Base-by-base conservation (phyloP, 2,888 invertebrate species). In the Palloptera scutellata region DNA sequence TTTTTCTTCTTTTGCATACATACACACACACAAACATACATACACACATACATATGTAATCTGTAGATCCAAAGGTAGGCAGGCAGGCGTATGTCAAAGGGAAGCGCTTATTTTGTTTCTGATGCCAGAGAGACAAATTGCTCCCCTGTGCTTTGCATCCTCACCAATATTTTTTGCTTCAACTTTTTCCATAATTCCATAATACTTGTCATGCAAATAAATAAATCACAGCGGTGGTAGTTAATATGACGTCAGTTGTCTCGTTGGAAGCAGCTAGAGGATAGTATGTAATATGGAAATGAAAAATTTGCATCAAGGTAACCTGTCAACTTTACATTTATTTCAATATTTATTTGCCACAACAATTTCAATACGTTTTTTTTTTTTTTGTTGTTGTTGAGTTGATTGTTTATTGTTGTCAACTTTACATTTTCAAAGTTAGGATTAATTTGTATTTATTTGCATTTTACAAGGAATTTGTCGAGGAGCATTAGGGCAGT, bases 121-220 rank as follows among this genome's bases (percentile, higher is more conserved):
- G 48, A 15, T 48, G 15, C 15, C 5, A 48, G 5, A 53, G n/a
- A 20, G 54, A 55, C 61, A 69, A 74, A 73, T 72, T 73, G 73
- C 71, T 74, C 74, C 72, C 74, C 41, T 53, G 75, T 51, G 74
- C 64, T 62, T 67, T 43, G 59, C 53, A 59, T 62, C 53, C 63
- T 64, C 51, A 64, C 54, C n/a, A 13, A 54, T 58, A 51, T 55
- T 15, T 30, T 61, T 62, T 61, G n/a, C n/a, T 55, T 54, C 42
- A 58, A 41, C 15, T 40, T 15, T 19, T 53, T n/a, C 57, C 15
- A 80, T 79, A 81, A 81, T 79, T 78, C 76, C 78, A 80, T 82
- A 81, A 81, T 79, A 79, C 78, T 77, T 82, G 79, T 79, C 78
- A 78, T 78, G 73, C 74, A 77, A 78, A 78, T 80, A 30, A 30